A percentile compares a stretch with the other conserved stretches of the same genome.
Evolutionary conservation across 2,113 vertebrate species (phyloP).

Genomic region (Rhinogobius similis): DNA sequence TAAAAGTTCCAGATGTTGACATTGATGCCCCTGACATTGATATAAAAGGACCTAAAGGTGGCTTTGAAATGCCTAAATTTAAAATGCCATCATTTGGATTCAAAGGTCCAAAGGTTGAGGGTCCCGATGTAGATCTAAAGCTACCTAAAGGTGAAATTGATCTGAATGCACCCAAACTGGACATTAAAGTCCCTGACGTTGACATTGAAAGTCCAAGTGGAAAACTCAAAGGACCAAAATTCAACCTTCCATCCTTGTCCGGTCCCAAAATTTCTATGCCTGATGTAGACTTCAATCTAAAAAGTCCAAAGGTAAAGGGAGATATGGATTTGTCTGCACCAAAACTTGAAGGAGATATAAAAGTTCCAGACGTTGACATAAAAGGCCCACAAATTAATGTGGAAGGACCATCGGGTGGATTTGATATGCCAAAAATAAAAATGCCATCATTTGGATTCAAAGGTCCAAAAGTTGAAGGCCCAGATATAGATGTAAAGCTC

Average conservation of each 20-base stretch:
- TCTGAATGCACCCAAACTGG: not conserved
- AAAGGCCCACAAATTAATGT: constrained; percentile 21
- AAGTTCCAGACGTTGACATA: constrained; percentile 1
- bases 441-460: too few relatives aligned
- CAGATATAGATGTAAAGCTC: too few relatives aligned
- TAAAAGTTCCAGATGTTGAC: too few relatives aligned
- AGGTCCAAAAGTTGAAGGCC: too few relatives aligned
- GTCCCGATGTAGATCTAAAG: constrained; percentile 41
- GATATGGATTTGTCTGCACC: not conserved
- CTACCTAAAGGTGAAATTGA: constrained; percentile 15
- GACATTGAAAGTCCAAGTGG: constrained; percentile 7
- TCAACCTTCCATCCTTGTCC: too few relatives aligned
- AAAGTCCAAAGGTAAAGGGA: not conserved
- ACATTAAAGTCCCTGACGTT: not conserved
- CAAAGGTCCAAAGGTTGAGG: not conserved
- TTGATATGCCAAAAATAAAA: constrained; percentile 13
- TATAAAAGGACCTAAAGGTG: too few relatives aligned
- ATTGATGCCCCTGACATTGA: too few relatives aligned
- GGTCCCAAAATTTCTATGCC: too few relatives aligned
- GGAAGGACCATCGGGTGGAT: constrained; percentile 5
- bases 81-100: not conserved
- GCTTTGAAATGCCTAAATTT: not conserved
- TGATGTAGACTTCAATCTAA: not conserved
- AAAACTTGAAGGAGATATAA: not conserved
- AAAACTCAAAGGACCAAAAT: too few relatives aligned